Conservation (phyloP, 2,888 invertebrate species). For the Dolichopus griseipennis region DNA sequence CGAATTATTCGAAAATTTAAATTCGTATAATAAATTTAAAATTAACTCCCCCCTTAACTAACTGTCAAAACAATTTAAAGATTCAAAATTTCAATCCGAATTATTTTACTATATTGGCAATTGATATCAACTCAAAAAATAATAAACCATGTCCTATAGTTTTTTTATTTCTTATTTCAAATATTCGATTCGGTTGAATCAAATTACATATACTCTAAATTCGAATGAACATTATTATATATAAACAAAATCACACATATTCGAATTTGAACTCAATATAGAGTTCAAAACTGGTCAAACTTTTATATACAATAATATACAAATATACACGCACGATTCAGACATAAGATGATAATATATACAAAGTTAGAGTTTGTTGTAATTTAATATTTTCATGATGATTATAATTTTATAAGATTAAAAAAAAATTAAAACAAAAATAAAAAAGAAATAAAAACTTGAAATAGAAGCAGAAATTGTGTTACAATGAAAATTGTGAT, state of each 20-base stretch:
- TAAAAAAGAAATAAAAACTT: not conserved
- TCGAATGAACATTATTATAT: not conserved
- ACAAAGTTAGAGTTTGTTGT: not conserved
- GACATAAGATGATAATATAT: not conserved
- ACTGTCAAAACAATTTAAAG: no score
- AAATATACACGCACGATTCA: no score
- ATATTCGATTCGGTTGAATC: not conserved
- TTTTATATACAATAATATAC: not conserved
- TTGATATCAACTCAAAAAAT: no score
- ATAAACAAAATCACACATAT: not conserved
- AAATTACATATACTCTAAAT: not conserved
- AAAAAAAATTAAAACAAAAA: not conserved
- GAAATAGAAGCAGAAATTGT: not conserved
- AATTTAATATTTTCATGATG: not conserved
- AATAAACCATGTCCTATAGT: no score
- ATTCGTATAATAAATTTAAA: no score
- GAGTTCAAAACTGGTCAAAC: slow-evolving; percentile 1
- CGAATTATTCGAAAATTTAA: no score
- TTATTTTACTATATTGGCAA: no score
- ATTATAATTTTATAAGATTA: no score
- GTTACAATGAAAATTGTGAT: not conserved
- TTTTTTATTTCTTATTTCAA: no score
- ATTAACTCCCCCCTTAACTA: no score
- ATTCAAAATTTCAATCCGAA: no score
- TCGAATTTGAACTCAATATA: no score